phyloP scores from a whole-genome alignment of 2,113 vertebrate genomes.

The Ceuthmochares aereus region DNA sequence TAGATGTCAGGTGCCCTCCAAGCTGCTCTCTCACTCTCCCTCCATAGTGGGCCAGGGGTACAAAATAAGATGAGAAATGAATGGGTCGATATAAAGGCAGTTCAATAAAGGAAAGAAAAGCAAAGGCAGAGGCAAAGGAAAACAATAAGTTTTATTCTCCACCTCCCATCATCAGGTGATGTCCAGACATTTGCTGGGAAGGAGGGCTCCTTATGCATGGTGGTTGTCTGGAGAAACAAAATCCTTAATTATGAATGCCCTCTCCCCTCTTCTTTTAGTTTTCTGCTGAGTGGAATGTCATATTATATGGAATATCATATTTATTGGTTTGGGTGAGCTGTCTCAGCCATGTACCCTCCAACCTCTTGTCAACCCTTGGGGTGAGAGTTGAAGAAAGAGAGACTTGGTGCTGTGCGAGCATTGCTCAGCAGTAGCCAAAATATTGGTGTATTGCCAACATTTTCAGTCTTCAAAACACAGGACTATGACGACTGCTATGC shows the following conservation, averaged over 20 bases:
- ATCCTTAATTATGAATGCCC: accelerated
- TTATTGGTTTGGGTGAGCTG: neutral
- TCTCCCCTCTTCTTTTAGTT: neutral
- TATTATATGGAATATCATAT: neutral
- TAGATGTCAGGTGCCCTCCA: neutral
- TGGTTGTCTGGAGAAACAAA: neutral
- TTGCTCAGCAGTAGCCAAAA: neutral
- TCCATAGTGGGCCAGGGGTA: neutral
- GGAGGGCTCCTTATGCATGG: accelerated
- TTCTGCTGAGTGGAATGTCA: neutral
- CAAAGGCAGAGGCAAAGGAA: no score
- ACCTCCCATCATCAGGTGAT: neutral
- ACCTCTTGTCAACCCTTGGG: neutral
- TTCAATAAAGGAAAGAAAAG: neutral
- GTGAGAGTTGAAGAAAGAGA: neutral
- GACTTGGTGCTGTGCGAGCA: neutral
- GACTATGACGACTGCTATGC: neutral
- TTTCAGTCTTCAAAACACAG: neutral
- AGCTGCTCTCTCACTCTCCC: neutral
- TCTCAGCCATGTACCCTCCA: neutral
- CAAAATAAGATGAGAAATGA: neutral
- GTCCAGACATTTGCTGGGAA: neutral
- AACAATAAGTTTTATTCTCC: neutral
- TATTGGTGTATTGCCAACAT: neutral
- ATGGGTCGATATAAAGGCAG: neutral